Base-by-base conservation (phyloP, 2,113 vertebrate genomes). In the Perca schrenkii region DNA sequence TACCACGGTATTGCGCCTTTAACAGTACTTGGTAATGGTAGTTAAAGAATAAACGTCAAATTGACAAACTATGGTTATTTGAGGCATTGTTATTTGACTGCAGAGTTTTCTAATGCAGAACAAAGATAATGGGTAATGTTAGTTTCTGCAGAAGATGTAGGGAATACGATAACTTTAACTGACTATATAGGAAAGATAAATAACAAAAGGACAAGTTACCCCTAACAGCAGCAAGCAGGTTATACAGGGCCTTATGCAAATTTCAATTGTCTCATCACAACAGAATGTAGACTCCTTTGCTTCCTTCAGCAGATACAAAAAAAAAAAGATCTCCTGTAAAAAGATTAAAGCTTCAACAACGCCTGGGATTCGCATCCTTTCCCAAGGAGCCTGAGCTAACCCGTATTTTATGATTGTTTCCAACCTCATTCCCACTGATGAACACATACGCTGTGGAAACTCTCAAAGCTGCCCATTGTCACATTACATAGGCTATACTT, bases 11-110 rank as follows among this genome's bases (percentile, higher is more conserved):
- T 74, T 84, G 52, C 68, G 49, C 60, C 68, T 70, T 86, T 76
- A 90, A 69, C 73, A 89, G 66, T 82, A 88, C 87, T 86, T 90
- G 89, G 74, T 89, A 90, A 91, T 62, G 77, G 80, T 91, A 91
- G 85, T 57, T 21, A 82, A 91, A 89, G 76, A 94, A 94, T 94
- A 94, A 94, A 94, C 52, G 22, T 92, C 81, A 85, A 72, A 87
- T 65, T 93, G 90, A 90, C 80, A 91, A 91, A 88, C 86, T 68
- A 80, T 84, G 86, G 43, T 93, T 84, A 91, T 87, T 86, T 73
- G 73, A 89, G 77, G 70, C 36, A 88, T 91, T 79, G 36, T 94
- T 90, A 87, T 93, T 93, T 91, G 80, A 86, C 66, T 47, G 66
- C 73, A 81, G 81, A 80, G 21, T 67, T 88, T 82, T 46, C 12